Conservation (phyloP, 1,140 invertebrate species). For the Babylonia areolata region DNA sequence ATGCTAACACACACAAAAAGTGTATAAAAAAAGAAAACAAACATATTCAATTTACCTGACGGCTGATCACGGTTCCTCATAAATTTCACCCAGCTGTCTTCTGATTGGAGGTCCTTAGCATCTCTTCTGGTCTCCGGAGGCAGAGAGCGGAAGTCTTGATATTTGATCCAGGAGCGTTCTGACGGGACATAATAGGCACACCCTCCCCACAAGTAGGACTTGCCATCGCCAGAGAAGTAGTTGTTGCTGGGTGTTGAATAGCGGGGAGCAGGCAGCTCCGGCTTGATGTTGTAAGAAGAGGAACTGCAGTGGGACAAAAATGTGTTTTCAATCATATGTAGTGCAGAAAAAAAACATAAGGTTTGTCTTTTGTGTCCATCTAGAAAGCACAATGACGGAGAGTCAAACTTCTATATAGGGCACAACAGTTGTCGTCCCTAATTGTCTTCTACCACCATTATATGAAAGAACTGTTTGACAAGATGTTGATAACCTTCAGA, state of each 20-base stretch:
- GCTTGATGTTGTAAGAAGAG: conserved; percentile 54
- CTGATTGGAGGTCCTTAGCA: conserved; percentile 64
- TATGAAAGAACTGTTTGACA: too few relatives aligned
- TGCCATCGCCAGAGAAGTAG: conserved; percentile 63
- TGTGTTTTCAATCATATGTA: too few relatives aligned
- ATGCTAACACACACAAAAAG: too few relatives aligned
- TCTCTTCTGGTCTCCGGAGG: conserved; percentile 62
- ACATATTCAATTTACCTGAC: conserved; percentile 55
- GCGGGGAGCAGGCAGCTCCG: conserved; percentile 61
- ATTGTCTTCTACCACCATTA: too few relatives aligned
- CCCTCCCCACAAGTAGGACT: conserved; percentile 65
- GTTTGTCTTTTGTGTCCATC: too few relatives aligned
- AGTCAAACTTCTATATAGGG: too few relatives aligned
- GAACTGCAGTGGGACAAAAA: conserved; percentile 58
- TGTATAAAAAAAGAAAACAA: too few relatives aligned
- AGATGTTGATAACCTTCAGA: too few relatives aligned
- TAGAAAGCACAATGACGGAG: too few relatives aligned
- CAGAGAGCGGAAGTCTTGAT: conserved; percentile 63
- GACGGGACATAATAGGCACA: conserved; percentile 68
- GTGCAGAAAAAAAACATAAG: too few relatives aligned
- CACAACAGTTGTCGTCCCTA: too few relatives aligned
- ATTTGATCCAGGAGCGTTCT: conserved; percentile 59
- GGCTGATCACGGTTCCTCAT: conserved; percentile 65
- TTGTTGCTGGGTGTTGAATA: conserved; percentile 61
- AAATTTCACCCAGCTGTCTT: conserved; percentile 66